phyloP scores from a whole-genome alignment of 2,113 vertebrate genomes.

The Pangasianodon gigas region DNA sequence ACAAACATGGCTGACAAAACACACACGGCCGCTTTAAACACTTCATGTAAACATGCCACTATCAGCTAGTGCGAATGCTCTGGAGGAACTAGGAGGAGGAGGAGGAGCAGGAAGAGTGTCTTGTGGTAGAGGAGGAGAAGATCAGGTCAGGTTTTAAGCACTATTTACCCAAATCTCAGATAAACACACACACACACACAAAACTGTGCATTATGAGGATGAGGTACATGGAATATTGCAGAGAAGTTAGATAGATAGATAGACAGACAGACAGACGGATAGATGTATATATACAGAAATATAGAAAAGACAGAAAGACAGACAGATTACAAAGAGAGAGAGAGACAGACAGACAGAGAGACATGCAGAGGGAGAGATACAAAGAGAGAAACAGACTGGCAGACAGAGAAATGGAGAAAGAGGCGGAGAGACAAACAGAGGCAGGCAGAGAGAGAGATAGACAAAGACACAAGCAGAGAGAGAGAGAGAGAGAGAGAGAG shows the following conservation, averaged over 20 bases:
- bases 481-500: too few relatives aligned
- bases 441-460: background rate
- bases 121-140: slow-evolving; percentile 12
- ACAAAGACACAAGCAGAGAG: too few relatives aligned
- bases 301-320: background rate
- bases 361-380: background rate
- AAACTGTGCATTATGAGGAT: background rate
- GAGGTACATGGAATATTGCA: background rate
- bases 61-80: slow-evolving; percentile 5
- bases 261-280: background rate
- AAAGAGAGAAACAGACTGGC: background rate
- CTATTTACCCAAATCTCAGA: background rate
- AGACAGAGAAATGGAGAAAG: slow-evolving; percentile 19
- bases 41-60: slow-evolving; percentile 27
- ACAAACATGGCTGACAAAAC: slow-evolving; percentile 30
- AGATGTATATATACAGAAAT: background rate
- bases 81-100: background rate
- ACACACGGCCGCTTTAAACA: slow-evolving; percentile 28
- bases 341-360: background rate
- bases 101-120: background rate
- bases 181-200: background rate
- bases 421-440: background rate
- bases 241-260: background rate
- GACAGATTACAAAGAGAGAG: background rate
- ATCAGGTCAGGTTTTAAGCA: too few relatives aligned